Conservation (phyloP, 2,113 vertebrate genomes). For the Campylomormyrus numenius region DNA sequence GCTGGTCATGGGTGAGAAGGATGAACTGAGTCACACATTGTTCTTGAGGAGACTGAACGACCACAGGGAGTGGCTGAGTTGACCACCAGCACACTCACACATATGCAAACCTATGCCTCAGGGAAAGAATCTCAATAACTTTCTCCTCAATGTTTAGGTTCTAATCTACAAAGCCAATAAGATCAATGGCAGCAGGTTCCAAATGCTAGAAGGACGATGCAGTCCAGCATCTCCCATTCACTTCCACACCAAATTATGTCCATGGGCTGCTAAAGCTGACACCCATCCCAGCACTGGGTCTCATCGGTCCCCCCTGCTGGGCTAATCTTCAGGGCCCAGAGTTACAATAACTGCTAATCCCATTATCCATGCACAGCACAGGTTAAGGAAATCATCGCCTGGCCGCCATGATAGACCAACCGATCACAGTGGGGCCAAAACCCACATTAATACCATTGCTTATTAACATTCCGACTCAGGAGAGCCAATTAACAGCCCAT, state of each 20-base stretch:
- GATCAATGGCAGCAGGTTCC: neutral
- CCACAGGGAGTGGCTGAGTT: neutral
- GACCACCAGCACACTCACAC: neutral
- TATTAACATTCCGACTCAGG: neutral
- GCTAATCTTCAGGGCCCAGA: conserved; percentile 34
- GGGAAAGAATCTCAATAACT: neutral
- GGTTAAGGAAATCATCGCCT: conserved; percentile 37
- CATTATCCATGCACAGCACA: conserved; percentile 46
- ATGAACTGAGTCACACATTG: neutral
- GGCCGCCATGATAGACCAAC: conserved; percentile 13
- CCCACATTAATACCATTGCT: neutral
- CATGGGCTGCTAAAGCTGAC: neutral
- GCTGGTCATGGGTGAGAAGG: neutral
- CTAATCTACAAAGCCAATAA: neutral
- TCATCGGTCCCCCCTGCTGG: neutral
- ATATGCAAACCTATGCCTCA: neutral
- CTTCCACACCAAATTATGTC: neutral
- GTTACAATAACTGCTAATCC: conserved; percentile 52
- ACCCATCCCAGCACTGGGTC: neutral
- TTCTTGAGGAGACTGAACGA: neutral
- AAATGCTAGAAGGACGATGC: neutral
- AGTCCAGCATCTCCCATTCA: neutral
- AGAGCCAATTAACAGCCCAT: neutral
- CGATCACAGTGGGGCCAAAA: neutral
- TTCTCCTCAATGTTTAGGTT: neutral